phyloP scores from a whole-genome alignment of 2,888 invertebrate genomes.

The Erannis defoliaria region DNA sequence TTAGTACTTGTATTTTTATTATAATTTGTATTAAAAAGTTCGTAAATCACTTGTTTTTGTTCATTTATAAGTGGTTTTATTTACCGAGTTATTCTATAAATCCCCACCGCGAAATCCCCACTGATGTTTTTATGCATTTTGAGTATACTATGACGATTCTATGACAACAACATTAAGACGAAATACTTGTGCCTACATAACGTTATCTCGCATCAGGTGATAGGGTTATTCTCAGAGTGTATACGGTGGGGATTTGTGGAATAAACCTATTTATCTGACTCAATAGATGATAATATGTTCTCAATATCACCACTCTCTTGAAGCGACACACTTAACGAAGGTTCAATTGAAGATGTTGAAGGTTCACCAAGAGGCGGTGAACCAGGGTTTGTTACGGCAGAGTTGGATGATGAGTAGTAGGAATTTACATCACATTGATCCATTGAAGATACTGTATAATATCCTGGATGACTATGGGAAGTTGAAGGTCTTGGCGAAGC shows the following conservation, averaged over 20 bases:
- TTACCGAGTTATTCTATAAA: constrained; percentile 32
- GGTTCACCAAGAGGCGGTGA: constrained; percentile 18
- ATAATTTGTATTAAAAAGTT: constrained; percentile 32
- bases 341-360: constrained; percentile 25
- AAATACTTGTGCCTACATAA: constrained; percentile 36
- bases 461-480: constrained; percentile 37
- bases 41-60: constrained; percentile 33
- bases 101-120: constrained; percentile 36
- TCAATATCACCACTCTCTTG: constrained; percentile 34
- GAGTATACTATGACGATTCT: constrained; percentile 39
- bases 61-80: constrained; percentile 37
- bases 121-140: constrained; percentile 38
- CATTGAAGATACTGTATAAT: constrained; percentile 29
- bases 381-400: constrained; percentile 32
- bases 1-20: constrained; percentile 33
- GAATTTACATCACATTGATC: constrained; percentile 30
- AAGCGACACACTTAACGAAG: constrained; percentile 31
- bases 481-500: constrained; percentile 35
- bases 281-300: constrained; percentile 22
- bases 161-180: constrained; percentile 37
- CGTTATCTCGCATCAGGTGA: constrained; percentile 38
- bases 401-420: constrained; percentile 34
- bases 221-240: constrained; percentile 35
- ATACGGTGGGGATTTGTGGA: constrained; percentile 36
- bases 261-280: constrained; percentile 33